Percentiles rank a stretch among this genome's conserved stretches.
These are phyloP conservation scores for Ammodytes dubius DNA, from an alignment of 2,113 vertebrate genomes.

Conservation along the genomic window DNA sequence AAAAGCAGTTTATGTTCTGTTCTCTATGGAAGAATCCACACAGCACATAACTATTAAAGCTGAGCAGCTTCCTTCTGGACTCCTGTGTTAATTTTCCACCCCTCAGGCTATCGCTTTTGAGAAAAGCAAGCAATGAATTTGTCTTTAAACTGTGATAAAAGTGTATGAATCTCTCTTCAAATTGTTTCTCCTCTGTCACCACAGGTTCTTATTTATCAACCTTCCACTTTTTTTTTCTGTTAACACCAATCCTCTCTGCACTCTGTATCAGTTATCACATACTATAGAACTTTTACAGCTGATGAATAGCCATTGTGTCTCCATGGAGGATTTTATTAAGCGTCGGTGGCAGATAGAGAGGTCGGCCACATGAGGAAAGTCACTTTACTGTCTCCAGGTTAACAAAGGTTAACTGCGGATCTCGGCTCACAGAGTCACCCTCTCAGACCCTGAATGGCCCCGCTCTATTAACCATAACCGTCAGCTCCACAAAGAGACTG, in stretches of 20 bases:
- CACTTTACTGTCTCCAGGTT: slow-evolving; percentile 25
- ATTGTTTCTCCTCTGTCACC: slow-evolving; percentile 22
- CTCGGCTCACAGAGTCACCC: slow-evolving; percentile 35
- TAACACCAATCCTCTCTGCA: slow-evolving; percentile 35
- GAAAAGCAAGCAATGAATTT: slow-evolving; percentile 38
- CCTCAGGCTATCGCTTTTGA: slow-evolving; percentile 42
- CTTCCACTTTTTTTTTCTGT: slow-evolving; percentile 6
- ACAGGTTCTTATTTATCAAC: slow-evolving; percentile 53
- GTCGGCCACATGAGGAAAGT: slow-evolving; percentile 20
- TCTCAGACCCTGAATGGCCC: slow-evolving; percentile 8
- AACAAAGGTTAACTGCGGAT: slow-evolving; percentile 52
- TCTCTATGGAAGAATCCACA: slow-evolving; percentile 22
- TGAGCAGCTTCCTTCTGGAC: slow-evolving; percentile 14
- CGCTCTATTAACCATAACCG: slow-evolving; percentile 41
- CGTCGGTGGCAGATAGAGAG: slow-evolving; percentile 13
- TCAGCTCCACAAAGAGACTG: slow-evolving; percentile 32
- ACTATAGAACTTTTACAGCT: slow-evolving; percentile 8
- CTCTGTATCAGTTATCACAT: slow-evolving; percentile 23
- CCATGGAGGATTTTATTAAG: slow-evolving; percentile 25
- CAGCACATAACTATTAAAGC: slow-evolving; percentile 54
- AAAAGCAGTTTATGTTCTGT: not conserved
- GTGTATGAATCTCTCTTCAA: slow-evolving; percentile 47
- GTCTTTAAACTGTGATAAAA: slow-evolving; percentile 58
- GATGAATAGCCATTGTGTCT: not conserved
- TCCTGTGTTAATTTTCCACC: slow-evolving; percentile 21